phyloP scores from a whole-genome alignment of 2,888 invertebrate species.

The Zygogramma bicolorata region DNA sequence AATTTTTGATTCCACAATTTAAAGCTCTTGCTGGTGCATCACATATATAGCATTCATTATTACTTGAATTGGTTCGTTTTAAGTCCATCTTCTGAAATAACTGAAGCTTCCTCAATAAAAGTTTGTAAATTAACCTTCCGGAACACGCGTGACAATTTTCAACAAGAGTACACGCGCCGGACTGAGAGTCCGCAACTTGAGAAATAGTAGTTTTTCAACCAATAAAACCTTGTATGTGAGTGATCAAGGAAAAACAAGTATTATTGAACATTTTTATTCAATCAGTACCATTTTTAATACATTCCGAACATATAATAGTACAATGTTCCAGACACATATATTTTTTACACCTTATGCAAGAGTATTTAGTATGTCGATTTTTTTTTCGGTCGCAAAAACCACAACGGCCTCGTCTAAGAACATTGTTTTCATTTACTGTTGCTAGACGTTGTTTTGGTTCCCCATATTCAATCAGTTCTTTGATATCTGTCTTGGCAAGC shows the following conservation, averaged over 20 bases:
- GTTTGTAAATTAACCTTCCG: no score
- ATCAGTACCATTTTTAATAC: no score
- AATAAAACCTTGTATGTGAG: background rate
- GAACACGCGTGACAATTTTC: slow-evolving; percentile 6
- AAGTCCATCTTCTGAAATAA: no score
- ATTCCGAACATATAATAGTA: slow-evolving; percentile 5
- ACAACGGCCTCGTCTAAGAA: no score
- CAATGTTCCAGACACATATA: slow-evolving; percentile 23
- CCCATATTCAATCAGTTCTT: no score
- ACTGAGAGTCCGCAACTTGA: no score
- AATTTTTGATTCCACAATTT: background rate
- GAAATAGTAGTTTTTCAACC: slow-evolving; percentile 1
- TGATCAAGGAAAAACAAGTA: background rate
- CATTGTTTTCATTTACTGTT: no score
- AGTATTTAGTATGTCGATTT: slow-evolving; percentile 23
- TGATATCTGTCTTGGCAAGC: no score
- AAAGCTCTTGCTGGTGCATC: slow-evolving; percentile 3
- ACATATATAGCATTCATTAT: no score
- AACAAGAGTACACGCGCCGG: slow-evolving; percentile 17
- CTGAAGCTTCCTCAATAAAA: no score
- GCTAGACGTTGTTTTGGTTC: no score
- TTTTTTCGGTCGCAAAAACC: slow-evolving; percentile 21
- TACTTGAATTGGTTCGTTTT: no score
- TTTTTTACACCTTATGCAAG: slow-evolving; percentile 20
- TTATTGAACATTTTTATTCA: slow-evolving; percentile 13